Base-by-base conservation (phyloP, 2,797 vertebrate genomes). In the Sorex maritimensis region DNA sequence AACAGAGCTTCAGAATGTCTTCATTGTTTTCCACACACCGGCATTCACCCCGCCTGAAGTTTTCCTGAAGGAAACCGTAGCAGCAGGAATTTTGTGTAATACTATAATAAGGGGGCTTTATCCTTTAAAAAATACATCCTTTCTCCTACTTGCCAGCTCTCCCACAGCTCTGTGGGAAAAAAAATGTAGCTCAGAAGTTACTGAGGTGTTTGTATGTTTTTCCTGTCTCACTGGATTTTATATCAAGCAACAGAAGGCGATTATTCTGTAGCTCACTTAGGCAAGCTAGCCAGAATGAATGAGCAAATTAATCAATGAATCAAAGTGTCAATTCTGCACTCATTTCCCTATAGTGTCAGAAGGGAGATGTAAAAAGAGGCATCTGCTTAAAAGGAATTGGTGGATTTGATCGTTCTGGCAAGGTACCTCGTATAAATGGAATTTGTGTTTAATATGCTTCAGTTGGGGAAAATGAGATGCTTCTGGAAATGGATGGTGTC, bases 91-190 rank as follows among this genome's bases (percentile, higher is more conserved):
- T 94, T 58, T 81, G 80, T 79, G 90, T 88, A 68, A 86, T 21
- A 4, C 80, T 75, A 2, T 90, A 92, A 92, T 69, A 83, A 96
- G 87, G 73, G 90, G 81, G 80, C 92, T 93, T 88, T 95, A 81
- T 90, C 77, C 88, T 90, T 91, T 82, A 65, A 9, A 80, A 95
- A 94, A 81, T 38, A 93, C 87, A 81, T 91, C 95, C 94, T 88
- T 86, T 95, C 90, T 92, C 81, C 92, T 67, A 55, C 58, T 75
- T 84, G 81, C 81, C 92, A 93, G 65, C 77, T 74, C 90, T 71
- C 88, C 92, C 78, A 71, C 93, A 85, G 90, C 61, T 52, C 69
- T 63, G 15, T 63, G 49, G 49, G 83, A 94, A 41, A 86, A 86
- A 81, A 86, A 84, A 81, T 77, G 86, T 2, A 19, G 73, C 86